Evolutionary conservation across 2,797 vertebrate genomes (phyloP).

Genomic region (Ambastaia sidthimunki): DNA sequence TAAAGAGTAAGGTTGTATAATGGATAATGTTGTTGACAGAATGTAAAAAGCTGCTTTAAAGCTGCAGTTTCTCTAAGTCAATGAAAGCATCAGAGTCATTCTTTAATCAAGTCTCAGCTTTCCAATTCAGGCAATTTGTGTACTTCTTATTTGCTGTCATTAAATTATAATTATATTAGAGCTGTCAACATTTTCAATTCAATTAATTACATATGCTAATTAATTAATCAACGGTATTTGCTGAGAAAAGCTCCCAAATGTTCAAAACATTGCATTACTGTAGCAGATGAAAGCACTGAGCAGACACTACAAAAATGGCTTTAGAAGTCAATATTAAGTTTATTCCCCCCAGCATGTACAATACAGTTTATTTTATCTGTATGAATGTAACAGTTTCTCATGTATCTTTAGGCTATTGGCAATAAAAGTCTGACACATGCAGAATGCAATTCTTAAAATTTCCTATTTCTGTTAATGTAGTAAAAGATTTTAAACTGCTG

Average conservation of each 20-base stretch:
- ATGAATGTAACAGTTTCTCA: background rate
- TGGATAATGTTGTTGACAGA: conserved; percentile 14
- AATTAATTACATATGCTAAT: conserved; percentile 1
- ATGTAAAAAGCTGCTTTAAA: conserved; percentile 20
- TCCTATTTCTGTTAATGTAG: background rate
- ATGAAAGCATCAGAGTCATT: conserved; percentile 32
- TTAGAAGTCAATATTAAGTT: background rate
- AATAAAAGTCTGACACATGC: background rate
- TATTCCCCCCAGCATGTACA: background rate
- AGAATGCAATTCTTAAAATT: background rate
- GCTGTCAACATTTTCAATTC: background rate
- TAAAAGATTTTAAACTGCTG: background rate
- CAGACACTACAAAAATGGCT: background rate
- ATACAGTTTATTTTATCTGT: background rate
- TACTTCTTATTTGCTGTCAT: background rate
- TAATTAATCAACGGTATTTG: background rate
- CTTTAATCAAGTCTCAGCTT: conserved; percentile 30
- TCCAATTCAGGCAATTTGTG: background rate
- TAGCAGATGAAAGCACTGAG: background rate
- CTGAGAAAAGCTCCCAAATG: background rate
- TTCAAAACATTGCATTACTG: background rate
- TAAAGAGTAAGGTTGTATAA: background rate
- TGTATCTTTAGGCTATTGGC: background rate
- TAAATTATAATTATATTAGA: background rate
- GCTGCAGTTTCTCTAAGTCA: background rate